phyloP scores from a whole-genome alignment of 1,140 invertebrate genomes.

The Rhagoletis pomonella region DNA sequence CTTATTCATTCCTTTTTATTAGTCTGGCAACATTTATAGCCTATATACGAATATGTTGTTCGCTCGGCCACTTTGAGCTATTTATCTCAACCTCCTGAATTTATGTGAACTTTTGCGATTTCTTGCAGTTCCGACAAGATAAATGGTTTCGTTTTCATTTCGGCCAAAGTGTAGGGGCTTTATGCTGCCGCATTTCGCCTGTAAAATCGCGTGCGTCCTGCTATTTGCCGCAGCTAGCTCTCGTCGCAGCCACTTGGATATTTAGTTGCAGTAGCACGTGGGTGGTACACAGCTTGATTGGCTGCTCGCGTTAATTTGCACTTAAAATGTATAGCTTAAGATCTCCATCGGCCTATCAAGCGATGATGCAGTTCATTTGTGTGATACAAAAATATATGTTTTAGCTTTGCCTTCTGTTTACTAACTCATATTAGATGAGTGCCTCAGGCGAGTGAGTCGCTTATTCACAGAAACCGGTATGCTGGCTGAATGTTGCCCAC shows the following conservation, averaged over 20 bases:
- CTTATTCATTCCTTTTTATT: neutral
- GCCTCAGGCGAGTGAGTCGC: neutral
- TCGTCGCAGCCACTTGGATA: neutral
- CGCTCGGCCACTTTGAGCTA: neutral
- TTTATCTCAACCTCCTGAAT: constrained; percentile 38
- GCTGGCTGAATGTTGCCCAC: neutral
- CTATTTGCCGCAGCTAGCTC: neutral
- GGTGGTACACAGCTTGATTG: constrained; percentile 23
- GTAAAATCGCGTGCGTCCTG: constrained; percentile 18
- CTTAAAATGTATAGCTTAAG: constrained; percentile 11
- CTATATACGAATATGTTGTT: neutral
- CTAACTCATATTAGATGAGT: neutral
- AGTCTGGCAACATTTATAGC: neutral
- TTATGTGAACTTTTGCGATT: constrained; percentile 33
- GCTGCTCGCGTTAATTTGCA: constrained; percentile 15
- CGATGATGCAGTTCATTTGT: neutral
- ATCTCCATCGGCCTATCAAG: constrained; percentile 7
- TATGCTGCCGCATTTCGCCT: neutral
- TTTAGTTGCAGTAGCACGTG: constrained; percentile 22
- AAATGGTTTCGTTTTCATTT: constrained; percentile 13
- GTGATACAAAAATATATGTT: neutral
- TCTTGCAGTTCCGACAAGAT: neutral
- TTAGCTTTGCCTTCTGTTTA: neutral
- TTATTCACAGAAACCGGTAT: neutral
- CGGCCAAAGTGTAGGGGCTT: neutral